Conservation (phyloP, 2,797 vertebrate species). For the Pelobates cultripes region DNA sequence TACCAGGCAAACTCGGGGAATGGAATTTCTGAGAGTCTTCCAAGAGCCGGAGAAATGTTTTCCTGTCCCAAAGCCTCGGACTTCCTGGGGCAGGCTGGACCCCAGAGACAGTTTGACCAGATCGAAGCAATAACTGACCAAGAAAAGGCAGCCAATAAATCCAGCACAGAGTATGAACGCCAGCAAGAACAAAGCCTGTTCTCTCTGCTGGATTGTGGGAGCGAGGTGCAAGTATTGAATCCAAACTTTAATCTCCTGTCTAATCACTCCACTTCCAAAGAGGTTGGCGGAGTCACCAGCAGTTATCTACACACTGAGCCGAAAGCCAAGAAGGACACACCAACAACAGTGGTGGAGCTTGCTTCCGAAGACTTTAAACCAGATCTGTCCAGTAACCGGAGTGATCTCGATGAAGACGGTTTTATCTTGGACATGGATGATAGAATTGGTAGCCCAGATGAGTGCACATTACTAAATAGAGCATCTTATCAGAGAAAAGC, state of each 20-base stretch:
- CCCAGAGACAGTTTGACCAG: conserved; percentile 26
- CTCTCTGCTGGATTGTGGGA: conserved; percentile 22
- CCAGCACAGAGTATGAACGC: conserved; percentile 62
- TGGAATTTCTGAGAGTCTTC: conserved; percentile 65
- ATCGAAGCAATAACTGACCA: conserved; percentile 66
- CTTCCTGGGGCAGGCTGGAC: conserved; percentile 51
- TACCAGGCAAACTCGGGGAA: conserved; percentile 64
- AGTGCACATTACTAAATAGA: conserved; percentile 58
- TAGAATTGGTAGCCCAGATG: conserved; percentile 35
- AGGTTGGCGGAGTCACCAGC: conserved; percentile 66
- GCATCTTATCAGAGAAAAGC: conserved; percentile 86
- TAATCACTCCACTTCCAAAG: conserved; percentile 49
- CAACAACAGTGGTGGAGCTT: conserved; percentile 68
- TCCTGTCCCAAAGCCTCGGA: conserved; percentile 58
- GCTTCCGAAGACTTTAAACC: conserved; percentile 70
- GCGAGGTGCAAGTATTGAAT: conserved; percentile 69
- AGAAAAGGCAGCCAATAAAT: conserved; percentile 68
- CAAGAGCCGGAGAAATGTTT: conserved; percentile 50
- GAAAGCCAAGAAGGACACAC: conserved; percentile 57
- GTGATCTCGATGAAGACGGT: conserved; percentile 59
- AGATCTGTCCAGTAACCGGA: background rate
- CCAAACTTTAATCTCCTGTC: conserved; percentile 62
- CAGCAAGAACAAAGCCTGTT: conserved; percentile 58
- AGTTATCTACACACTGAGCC: background rate
- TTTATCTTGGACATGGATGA: conserved; percentile 57